Base-by-base conservation (phyloP, 2,113 vertebrate species). In the Alligator sinensis region DNA sequence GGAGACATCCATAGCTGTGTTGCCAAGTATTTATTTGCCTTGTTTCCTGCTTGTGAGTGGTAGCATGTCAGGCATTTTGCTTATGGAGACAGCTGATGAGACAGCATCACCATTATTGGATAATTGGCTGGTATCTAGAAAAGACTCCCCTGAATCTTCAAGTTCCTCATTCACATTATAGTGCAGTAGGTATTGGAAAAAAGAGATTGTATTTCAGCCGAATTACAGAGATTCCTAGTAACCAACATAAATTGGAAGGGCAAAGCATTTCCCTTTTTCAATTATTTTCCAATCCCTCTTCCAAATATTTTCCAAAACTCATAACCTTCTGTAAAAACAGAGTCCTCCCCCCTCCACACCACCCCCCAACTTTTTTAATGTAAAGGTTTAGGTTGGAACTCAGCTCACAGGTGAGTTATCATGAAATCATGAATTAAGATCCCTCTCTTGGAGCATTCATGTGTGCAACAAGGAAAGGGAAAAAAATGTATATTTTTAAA, bases 291-390 rank as follows among this genome's bases (percentile, higher is more conserved):
- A 47, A 47, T 47, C 47, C 47, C 47, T 47, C 47, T 47, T 47
- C 8, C 47, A 86, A 81, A 38, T 4, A 15, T 89, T 92, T 94
- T 95, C 82, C 96, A 96, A 96, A 93, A 90, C 85, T 91, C 61
- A 86, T 87, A 92, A 78, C 27, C 82, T 59, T 79, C 15, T 83
- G 54, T 60, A 89, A 87, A 77, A 92, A 79, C 22, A 66, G 47
- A 2, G 7, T 9, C 47, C 47, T 9, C 8, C 6, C 47, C 6
- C 47, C 5, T 5, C 2, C 47, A 9, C 47, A 9, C 47, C 34
- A 4, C 34, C 34, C 34, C 34, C 34, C 34, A 34, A 38, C 21
- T 62, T 90, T 95, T 76, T 92, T 64, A n/a, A 24, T 80, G 27
- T 79, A 25, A 81, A 87, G 93, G 78, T 92, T 60, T 89, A 86